Evolutionary conservation across 2,888 invertebrate species (phyloP), one percentile per base, ranked within the genome.

Genomic region (Diplolepis rosae): DNA sequence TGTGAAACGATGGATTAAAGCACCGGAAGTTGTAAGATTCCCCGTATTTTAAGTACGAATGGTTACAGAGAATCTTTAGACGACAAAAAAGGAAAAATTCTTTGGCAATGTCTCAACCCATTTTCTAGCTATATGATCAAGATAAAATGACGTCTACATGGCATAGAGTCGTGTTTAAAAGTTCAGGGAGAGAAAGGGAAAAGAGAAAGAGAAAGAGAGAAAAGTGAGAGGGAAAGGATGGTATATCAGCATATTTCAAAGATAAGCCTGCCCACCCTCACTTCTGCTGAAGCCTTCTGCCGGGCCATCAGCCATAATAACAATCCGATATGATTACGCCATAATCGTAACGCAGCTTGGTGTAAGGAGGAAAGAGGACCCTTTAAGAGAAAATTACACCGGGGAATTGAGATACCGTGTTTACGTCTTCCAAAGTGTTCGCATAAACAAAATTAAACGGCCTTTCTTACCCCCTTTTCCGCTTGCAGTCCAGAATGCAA

Each of bases 281-380:
- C 75, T 68, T 77, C 76, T 67, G 74, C 70, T 73, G 66, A 70
- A 81, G 77, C 70, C 82, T 81, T 81, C 79, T 77, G 80, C 84
- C 81, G 84, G 83, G 83, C 86, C 85, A 87, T 88, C 88, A 87
- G 85, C 84, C 86, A 86, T 88, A 87, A 88, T 88, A 88, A 88
- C 88, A 88, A 88, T 88, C 87, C 88, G 88, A 88, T 88, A 88
- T 87, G 87, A 88, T 88, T 88, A 86, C 86, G 82, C 87, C 83
- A 88, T 88, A 88, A 88, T 88, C 87, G 85, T 87, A 88, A 87
- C 83, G 84, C 80, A 80, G 80, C 78, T 76, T 73, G 70, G 74
- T 73, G 76, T 73, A 78, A 72, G 76, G 68, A 72, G 77, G 68
- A 68, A n/a, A 45, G 70, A 22, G 50, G 45, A 61, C 71, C 66